Percentiles rank a stretch among this genome's conserved stretches.
phyloP scores from a whole-genome alignment of 2,113 vertebrate genomes.

The Isichthys henryi region DNA sequence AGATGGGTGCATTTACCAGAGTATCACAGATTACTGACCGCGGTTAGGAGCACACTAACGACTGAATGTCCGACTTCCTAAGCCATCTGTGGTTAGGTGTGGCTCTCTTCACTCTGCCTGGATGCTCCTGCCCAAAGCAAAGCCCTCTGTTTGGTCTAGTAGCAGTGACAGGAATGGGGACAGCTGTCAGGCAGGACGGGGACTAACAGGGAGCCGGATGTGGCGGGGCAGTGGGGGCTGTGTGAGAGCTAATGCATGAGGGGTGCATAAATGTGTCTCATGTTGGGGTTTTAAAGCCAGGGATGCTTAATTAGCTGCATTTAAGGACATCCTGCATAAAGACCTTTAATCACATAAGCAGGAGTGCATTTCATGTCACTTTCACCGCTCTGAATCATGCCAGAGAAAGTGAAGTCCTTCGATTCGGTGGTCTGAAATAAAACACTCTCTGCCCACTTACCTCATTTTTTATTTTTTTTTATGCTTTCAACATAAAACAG shows the following conservation, averaged over 20 bases:
- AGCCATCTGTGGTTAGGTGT: not conserved
- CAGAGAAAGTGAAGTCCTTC: not conserved
- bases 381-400: not conserved
- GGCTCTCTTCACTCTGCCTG: not conserved
- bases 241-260: not conserved
- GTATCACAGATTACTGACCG: not conserved
- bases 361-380: not conserved
- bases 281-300: not conserved
- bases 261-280: not conserved
- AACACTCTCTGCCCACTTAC: not conserved
- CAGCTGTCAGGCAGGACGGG: not conserved
- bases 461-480: not conserved
- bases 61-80: not conserved
- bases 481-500: not conserved
- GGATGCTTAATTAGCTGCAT: not conserved
- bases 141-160: not conserved
- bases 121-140: not conserved
- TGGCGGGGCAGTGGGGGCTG: not conserved
- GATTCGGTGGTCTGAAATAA: not conserved
- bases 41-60: not conserved
- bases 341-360: not conserved
- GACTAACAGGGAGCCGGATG: not conserved
- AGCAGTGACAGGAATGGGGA: not conserved
- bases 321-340: not conserved
- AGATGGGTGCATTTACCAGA: not conserved